These are phyloP conservation scores for Mystacides longicornis DNA, from an alignment of 2,888 invertebrate genomes.

Conservation along the genomic window DNA sequence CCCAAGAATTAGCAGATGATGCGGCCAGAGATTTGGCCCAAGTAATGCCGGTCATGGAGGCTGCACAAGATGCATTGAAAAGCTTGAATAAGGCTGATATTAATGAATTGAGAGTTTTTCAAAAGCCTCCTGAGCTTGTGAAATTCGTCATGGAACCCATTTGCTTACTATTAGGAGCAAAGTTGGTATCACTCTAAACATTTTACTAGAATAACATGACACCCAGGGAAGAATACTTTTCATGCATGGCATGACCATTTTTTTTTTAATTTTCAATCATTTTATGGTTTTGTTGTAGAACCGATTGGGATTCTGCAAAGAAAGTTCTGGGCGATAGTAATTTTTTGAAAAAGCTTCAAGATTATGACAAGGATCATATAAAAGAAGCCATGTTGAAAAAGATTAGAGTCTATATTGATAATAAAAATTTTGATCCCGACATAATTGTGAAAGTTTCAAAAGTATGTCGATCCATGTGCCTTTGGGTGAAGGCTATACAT, in stretches of 20 bases:
- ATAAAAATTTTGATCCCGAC: conserved; percentile 80
- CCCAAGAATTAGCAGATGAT: conserved; percentile 76
- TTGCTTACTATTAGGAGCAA: conserved; percentile 71
- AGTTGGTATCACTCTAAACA: conserved; percentile 46
- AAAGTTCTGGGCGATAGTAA: conserved; percentile 71
- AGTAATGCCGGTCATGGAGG: conserved; percentile 79
- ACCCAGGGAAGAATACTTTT: no score
- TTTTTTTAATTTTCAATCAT: neutral
- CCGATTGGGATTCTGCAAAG: conserved; percentile 83
- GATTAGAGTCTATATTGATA: conserved; percentile 72
- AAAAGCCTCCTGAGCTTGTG: conserved; percentile 80
- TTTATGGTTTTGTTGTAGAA: conserved; percentile 42
- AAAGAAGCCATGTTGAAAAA: conserved; percentile 68
- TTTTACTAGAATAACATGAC: neutral
- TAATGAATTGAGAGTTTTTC: conserved; percentile 81
- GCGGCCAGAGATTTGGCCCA: conserved; percentile 81
- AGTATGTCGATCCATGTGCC: conserved; percentile 84
- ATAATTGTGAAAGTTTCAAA: conserved; percentile 77
- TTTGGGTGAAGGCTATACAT: conserved; percentile 90
- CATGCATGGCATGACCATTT: no score
- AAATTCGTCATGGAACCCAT: conserved; percentile 90
- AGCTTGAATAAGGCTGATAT: conserved; percentile 85
- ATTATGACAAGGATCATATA: conserved; percentile 84
- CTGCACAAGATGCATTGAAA: conserved; percentile 76
- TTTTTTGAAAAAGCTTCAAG: conserved; percentile 73